These are phyloP conservation scores for Lutjanus erythropterus DNA, from an alignment of 2,113 vertebrate genomes.

Conservation along the genomic window DNA sequence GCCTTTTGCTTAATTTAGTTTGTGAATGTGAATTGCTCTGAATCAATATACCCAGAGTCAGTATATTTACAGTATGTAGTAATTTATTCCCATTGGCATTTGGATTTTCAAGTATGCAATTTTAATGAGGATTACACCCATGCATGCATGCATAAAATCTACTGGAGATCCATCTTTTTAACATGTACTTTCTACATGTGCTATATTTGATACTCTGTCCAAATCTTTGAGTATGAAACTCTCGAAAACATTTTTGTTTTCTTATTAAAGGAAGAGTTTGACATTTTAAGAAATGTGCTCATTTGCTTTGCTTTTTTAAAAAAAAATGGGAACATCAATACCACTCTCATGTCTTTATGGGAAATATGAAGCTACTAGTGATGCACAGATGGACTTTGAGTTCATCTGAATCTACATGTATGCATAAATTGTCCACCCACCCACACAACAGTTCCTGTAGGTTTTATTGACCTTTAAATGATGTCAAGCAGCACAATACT, in stretches of 20 bases:
- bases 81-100: conserved; percentile 14
- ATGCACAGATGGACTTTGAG: no score
- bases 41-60: background rate
- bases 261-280: background rate
- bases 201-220: conserved; percentile 12
- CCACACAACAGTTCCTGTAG: no score
- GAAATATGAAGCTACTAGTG: conserved; percentile 1
- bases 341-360: background rate
- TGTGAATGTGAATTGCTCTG: conserved; percentile 56
- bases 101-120: conserved; percentile 19
- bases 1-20: conserved; percentile 50
- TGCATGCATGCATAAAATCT: conserved; percentile 28
- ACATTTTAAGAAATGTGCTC: background rate
- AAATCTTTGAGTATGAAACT: conserved; percentile 30
- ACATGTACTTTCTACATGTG: conserved; percentile 6
- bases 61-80: background rate
- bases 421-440: no score
- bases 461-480: no score
- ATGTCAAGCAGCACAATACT: no score
- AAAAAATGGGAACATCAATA: background rate
- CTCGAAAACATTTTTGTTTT: background rate
- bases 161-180: conserved; percentile 7
- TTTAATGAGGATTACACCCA: background rate
- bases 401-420: no score
- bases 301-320: no score